Evolutionary conservation across 2,113 vertebrate genomes (phyloP).

Genomic region (Leucopsar rothschildi): DNA sequence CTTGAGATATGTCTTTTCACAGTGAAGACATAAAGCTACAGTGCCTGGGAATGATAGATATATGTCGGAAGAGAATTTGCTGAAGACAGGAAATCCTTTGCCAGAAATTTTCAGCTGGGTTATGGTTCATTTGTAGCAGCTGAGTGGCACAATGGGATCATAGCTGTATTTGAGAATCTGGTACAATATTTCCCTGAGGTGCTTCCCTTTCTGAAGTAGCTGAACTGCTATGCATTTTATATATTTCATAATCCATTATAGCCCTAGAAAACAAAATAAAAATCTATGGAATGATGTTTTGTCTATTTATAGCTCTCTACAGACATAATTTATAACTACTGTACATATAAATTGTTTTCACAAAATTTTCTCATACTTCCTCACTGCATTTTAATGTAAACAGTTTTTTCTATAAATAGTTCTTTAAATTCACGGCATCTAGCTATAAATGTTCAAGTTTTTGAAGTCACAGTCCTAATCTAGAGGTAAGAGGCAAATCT

Average conservation of each 20-base stretch:
- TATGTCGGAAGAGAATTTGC: neutral
- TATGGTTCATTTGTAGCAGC: neutral
- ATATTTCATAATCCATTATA: neutral
- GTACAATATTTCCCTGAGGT: conserved; percentile 1
- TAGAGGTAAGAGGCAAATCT: neutral
- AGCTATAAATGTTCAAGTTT: neutral
- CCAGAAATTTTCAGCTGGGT: neutral
- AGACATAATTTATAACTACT: neutral
- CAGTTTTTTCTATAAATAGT: neutral
- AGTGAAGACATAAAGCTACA: neutral
- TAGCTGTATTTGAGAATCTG: neutral
- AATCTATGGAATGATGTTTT: neutral
- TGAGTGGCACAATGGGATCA: conserved; percentile 18
- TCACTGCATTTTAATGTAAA: neutral
- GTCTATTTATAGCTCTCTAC: neutral
- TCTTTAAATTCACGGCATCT: neutral
- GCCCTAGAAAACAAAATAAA: neutral
- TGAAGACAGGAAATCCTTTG: neutral
- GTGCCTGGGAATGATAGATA: neutral
- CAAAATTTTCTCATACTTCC: neutral
- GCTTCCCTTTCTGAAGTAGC: neutral
- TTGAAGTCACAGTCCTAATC: neutral
- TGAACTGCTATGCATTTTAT: neutral
- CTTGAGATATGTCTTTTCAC: neutral
- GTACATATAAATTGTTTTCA: neutral